Base-by-base conservation (phyloP, 2,113 vertebrate species). In the Asarcornis scutulata region DNA sequence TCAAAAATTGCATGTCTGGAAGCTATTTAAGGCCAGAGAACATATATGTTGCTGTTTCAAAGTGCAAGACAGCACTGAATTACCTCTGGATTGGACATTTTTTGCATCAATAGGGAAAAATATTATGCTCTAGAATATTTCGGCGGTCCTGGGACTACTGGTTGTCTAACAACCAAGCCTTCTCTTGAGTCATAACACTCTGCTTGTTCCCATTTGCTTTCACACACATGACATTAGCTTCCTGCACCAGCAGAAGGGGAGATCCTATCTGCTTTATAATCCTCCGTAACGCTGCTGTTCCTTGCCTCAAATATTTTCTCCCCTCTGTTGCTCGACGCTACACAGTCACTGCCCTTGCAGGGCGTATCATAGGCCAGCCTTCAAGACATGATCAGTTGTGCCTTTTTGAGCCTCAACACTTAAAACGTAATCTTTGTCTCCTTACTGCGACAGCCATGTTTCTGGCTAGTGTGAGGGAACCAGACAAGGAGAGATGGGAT, bases 221-320 rank as follows among this genome's bases (percentile, higher is more conserved):
- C 94, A 97, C 93, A 95, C 86, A 95, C 71, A 89, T 60, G 89
- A 93, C 89, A 91, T 63, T 78, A 93, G 81, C 91, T 97, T 90
- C 93, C 92, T 95, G 89, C 92, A 93, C 71, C 81, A 95, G 89
- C 56, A 62, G 76, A 89, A 23, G 66, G 90, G 83, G 96, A 96
- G 93, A 74, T 80, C 20, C 0, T 92, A 97, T 84, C 71, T 85
- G 84, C 71, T 79, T 87, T 87, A 92, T 88, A 92, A 93, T 89
- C 36, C 85, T 91, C 92, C 75, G 76, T 75, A 86, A 90, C n/a
- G 60, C 90, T 88, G 69, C 90, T 93, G 52, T 80, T 95, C 86
- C 78, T 95, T 88, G 63, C 46, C 81, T 97, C 86, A 82, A 76
- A 91, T 82, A 93, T 83, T 73, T 86, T 82, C 76, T 93, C 7